Evolutionary conservation across 2,797 vertebrate species (phyloP).

Genomic region (Serranus cabrilla): DNA sequence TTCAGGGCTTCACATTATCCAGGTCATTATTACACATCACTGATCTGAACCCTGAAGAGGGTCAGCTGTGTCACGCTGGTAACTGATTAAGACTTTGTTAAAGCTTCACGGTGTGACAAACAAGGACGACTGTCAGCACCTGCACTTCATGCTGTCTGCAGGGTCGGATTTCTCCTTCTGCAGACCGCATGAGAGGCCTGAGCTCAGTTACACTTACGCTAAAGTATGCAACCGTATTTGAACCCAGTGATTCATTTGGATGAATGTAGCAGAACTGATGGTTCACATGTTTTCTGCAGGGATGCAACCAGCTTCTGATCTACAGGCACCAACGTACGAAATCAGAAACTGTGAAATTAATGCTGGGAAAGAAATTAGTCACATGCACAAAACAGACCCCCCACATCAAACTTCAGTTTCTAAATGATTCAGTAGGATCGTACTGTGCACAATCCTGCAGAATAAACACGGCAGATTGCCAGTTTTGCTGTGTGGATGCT

Average conservation of each 20-base stretch:
- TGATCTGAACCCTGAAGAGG: slow-evolving; percentile 23
- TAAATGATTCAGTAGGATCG: background rate
- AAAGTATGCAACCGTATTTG: background rate
- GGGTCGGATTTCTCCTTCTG: background rate
- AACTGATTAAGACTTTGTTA: slow-evolving; percentile 12
- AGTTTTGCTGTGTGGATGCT: background rate
- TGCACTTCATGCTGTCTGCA: background rate
- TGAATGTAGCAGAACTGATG: background rate
- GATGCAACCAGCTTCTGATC: background rate
- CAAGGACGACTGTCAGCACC: background rate
- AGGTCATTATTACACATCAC: slow-evolving; percentile 1
- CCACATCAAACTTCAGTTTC: background rate
- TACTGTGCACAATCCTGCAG: background rate
- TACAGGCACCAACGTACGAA: background rate
- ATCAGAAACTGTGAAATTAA: background rate
- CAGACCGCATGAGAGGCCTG: slow-evolving; percentile 2
- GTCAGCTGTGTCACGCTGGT: background rate
- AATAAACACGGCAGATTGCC: too few species aligned
- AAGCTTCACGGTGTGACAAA: slow-evolving; percentile 18
- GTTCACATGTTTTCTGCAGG: background rate
- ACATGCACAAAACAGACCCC: background rate
- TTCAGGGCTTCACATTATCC: background rate
- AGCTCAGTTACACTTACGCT: background rate
- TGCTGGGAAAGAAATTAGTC: background rate
- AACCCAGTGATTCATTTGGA: background rate